Percentiles rank a stretch among this genome's conserved stretches.
phyloP scores from a whole-genome alignment of 2,888 invertebrate genomes.

The Coleophora deauratella region DNA sequence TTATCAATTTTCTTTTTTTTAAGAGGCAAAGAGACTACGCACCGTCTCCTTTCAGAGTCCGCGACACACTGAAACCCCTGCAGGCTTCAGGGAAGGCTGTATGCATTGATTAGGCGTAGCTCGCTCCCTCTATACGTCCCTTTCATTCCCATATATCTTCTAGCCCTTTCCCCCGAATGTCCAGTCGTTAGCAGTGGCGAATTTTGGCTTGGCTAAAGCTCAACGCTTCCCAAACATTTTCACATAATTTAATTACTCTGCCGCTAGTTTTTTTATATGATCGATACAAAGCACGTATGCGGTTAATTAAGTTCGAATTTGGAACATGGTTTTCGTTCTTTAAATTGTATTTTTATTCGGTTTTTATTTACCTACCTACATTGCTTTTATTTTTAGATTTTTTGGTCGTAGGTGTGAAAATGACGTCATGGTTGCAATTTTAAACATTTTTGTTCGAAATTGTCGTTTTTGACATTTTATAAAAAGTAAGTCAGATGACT shows the following conservation, averaged over 20 bases:
- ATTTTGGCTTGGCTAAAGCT: constrained; percentile 58
- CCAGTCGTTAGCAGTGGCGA: constrained; percentile 47
- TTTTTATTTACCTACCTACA: too few relatives aligned
- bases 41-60: constrained; percentile 37
- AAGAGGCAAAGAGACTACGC: constrained; percentile 20
- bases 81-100: constrained; percentile 49
- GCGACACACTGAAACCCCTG: constrained; percentile 57
- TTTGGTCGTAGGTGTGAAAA: too few relatives aligned
- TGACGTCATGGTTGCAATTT: too few relatives aligned
- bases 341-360: too few relatives aligned
- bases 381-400: too few relatives aligned
- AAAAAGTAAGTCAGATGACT: too few relatives aligned
- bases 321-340: too few relatives aligned
- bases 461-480: too few relatives aligned
- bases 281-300: background rate
- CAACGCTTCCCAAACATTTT: constrained; percentile 47
- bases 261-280: background rate
- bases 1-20: constrained; percentile 32
- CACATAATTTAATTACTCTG: constrained; percentile 26
- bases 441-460: too few relatives aligned
- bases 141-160: constrained; percentile 22
- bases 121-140: constrained; percentile 36
- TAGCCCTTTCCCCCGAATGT: constrained; percentile 36
- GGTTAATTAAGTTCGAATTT: background rate
- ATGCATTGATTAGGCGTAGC: constrained; percentile 72